These are phyloP conservation scores for Phocides pigmalion DNA, from an alignment of 1,140 invertebrate genomes.

Conservation along the genomic window DNA sequence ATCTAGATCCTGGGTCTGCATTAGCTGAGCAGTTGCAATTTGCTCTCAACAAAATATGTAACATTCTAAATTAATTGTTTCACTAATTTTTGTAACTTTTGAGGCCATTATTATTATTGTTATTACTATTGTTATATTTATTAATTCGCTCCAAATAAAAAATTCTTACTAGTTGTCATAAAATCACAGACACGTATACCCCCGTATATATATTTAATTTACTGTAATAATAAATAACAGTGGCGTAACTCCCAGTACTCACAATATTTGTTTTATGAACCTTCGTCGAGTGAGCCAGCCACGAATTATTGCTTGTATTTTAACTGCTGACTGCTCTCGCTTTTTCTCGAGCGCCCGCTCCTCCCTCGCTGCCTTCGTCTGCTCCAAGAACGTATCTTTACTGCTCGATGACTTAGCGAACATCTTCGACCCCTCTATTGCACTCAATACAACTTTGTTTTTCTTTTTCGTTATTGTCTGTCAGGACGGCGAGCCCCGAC, in stretches of 20 bases:
- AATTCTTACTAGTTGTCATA: too few relatives aligned
- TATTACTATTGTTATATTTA: too few relatives aligned
- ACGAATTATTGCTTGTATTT: slow-evolving; percentile 89
- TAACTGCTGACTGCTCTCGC: slow-evolving; percentile 87
- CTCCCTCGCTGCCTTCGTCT: slow-evolving; percentile 93
- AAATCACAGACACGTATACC: too few relatives aligned
- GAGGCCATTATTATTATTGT: too few relatives aligned
- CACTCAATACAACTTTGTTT: slow-evolving; percentile 64
- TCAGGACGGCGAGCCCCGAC: slow-evolving; percentile 33
- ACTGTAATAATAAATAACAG: neutral
- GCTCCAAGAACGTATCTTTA: slow-evolving; percentile 88
- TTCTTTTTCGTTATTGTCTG: slow-evolving; percentile 38
- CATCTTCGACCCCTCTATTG: slow-evolving; percentile 56
- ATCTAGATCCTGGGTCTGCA: too few relatives aligned
- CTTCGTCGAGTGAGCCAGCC: slow-evolving; percentile 88
- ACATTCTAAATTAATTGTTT: too few relatives aligned
- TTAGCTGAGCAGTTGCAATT: too few relatives aligned
- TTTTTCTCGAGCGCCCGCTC: slow-evolving; percentile 93
- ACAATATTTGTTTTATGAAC: slow-evolving; percentile 86
- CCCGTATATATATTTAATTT: too few relatives aligned
- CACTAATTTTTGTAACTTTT: too few relatives aligned
- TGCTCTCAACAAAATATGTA: too few relatives aligned
- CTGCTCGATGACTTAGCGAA: slow-evolving; percentile 71
- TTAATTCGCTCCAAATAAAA: too few relatives aligned
- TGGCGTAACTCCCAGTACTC: slow-evolving; percentile 57